A percentile compares a stretch with the other conserved stretches of the same genome.
These are phyloP conservation scores for Drosophila prostipennis DNA, from an alignment of 2,888 invertebrate genomes.

Conservation along the genomic window DNA sequence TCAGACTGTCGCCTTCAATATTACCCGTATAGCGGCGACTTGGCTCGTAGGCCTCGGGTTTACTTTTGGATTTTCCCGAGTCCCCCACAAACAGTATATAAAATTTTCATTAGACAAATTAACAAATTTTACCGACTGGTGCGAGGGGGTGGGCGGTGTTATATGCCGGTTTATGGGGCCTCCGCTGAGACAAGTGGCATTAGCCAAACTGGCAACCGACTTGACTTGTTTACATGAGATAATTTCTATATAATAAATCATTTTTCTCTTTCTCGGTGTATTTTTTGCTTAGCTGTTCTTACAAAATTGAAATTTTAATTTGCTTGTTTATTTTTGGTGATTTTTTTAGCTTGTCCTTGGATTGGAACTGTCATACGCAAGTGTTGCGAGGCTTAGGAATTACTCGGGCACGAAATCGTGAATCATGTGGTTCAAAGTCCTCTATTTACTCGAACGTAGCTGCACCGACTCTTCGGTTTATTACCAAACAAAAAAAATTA, in stretches of 20 bases:
- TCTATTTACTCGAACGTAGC: background rate
- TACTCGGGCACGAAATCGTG: constrained; percentile 11
- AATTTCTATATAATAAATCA: constrained; percentile 81
- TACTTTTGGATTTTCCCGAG: constrained; percentile 43
- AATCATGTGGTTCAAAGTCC: constrained; percentile 18
- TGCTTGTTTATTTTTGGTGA: constrained; percentile 21
- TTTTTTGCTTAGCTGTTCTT: constrained; percentile 20
- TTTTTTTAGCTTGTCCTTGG: constrained; percentile 38
- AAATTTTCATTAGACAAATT: constrained; percentile 81
- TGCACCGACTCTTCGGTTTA: too few relatives aligned
- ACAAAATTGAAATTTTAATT: constrained; percentile 41
- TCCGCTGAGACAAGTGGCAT: constrained; percentile 71
- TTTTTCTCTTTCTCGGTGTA: constrained; percentile 47
- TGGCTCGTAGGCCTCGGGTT: constrained; percentile 50
- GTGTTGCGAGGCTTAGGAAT: constrained; percentile 32
- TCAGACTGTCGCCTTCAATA: constrained; percentile 46
- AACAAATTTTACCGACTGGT: constrained; percentile 65
- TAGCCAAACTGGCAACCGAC: constrained; percentile 72
- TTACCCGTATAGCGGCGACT: constrained; percentile 50
- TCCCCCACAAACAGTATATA: constrained; percentile 37
- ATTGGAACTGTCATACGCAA: constrained; percentile 39
- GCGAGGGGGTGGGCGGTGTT: background rate
- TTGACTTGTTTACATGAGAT: constrained; percentile 83
- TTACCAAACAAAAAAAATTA: too few relatives aligned
- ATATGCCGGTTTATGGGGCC: constrained; percentile 6